Percentiles rank a stretch among this genome's conserved stretches.
Evolutionary conservation across 2,113 vertebrate genomes (phyloP).

Genomic region (Dendrocopos noguchii): DNA sequence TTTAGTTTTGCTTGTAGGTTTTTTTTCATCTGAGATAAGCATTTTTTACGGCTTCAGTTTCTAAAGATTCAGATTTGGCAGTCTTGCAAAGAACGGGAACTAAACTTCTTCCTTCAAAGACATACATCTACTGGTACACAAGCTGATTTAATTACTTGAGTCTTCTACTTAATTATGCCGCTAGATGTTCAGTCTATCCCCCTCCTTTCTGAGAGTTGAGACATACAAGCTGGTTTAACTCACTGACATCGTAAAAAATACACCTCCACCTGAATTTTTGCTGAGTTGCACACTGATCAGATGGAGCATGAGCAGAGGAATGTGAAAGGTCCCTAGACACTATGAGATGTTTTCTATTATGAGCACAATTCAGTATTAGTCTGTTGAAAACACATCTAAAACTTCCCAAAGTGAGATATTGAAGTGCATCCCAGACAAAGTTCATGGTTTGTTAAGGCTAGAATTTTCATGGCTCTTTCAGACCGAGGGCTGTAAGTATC

Average conservation of each 20-base stretch:
- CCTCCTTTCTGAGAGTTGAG: neutral
- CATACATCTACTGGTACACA: neutral
- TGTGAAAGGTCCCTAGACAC: neutral
- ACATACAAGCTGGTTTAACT: neutral
- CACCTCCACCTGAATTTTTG: neutral
- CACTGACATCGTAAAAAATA: neutral
- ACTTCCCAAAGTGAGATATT: neutral
- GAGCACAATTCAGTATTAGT: neutral
- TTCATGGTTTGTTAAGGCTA: neutral
- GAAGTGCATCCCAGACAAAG: neutral
- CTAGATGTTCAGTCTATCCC: neutral
- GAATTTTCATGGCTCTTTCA: neutral
- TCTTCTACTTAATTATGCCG: neutral
- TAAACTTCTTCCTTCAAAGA: neutral
- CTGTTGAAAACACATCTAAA: neutral
- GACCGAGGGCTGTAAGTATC: neutral
- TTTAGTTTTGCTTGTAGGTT: neutral
- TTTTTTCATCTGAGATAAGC: neutral
- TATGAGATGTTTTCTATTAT: accelerated
- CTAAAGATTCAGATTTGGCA: neutral
- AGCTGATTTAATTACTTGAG: neutral
- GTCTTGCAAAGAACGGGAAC: neutral
- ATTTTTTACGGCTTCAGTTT: neutral
- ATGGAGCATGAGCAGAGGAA: neutral
- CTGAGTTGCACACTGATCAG: neutral